Evolutionary conservation across 1,140 invertebrate genomes (phyloP), one percentile per base, ranked within the genome.

Genomic region (Drosophila ogumai): DNA sequence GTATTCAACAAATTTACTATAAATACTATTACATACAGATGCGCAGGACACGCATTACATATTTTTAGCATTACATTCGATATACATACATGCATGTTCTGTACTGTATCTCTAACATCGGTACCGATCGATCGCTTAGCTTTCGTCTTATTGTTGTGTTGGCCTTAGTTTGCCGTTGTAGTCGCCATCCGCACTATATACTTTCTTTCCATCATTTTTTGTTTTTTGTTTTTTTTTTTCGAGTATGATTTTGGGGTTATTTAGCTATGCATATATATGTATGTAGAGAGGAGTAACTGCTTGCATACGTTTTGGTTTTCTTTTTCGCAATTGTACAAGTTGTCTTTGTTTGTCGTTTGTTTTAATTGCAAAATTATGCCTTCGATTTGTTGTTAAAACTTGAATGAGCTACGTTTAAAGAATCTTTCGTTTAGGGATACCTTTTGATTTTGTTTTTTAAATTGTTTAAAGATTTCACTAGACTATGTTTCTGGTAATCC

Each of bases 1-100:
- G 78, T 85, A 85, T 78, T 85, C 77, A 85, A 85, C 82, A 85
- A 85, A 81, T 85, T 85, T 46, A 77, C 77, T 81, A 81, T 77
- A 85, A 81, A 67, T 85, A 74, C 78, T 85, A 81, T 85, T 82
- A 71, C 65, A 80, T 75, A 72, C 68, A 60, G 68, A 77, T 61
- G 75, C 64, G 74, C 43, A 74, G 40, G 49, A 76, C 75, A 76
- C 77, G 76, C 77, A 79, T 79, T 73, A 65, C 60, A 79, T 79
- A 79, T 60, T 68, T 59, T 79, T 79, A 69, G 57, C 60, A 79
- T 79, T 77, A 77, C 74, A 77, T 77, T 77, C 76, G 77, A 79
- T 79, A 79, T 81, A 77, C 80, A 79, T 81, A 77, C 80, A 61
- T 74, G 72, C 50, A 60, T 76, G 75, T 50, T 63, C 56, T 49